Conservation (phyloP, 2,113 vertebrate genomes). For the Strix aluco region DNA sequence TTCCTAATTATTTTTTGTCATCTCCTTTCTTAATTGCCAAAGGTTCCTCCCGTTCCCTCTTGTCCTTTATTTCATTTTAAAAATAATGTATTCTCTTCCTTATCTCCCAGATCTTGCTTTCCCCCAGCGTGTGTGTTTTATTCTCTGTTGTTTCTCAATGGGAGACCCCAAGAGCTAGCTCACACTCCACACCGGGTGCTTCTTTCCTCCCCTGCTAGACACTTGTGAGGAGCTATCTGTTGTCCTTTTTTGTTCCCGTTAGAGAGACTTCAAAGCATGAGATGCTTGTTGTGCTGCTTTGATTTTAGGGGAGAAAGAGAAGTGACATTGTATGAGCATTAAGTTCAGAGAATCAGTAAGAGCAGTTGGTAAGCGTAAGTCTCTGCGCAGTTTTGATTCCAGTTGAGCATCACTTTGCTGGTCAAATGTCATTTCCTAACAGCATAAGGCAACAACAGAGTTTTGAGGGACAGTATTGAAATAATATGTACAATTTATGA, state of each 20-base stretch:
- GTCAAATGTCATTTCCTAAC: background rate
- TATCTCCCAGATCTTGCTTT: background rate
- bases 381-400: background rate
- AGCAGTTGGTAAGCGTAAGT: background rate
- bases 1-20: background rate
- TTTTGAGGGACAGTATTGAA: background rate
- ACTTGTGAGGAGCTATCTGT: background rate
- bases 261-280: background rate
- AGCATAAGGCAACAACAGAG: background rate
- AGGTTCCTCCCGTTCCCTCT: background rate
- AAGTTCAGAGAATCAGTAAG: background rate
- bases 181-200: background rate
- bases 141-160: background rate
- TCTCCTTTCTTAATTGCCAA: background rate
- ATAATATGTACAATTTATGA: background rate
- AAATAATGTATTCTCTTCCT: background rate
- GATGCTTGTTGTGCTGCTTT: background rate
- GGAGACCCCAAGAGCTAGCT: background rate
- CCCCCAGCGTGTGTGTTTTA: background rate
- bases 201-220: background rate
- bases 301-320: background rate
- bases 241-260: background rate
- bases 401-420: background rate
- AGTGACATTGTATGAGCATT: background rate
- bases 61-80: rapidly evolving